These are phyloP conservation scores for Calliopsis andreniformis DNA, from an alignment of 1,140 invertebrate species.

Conservation along the genomic window DNA sequence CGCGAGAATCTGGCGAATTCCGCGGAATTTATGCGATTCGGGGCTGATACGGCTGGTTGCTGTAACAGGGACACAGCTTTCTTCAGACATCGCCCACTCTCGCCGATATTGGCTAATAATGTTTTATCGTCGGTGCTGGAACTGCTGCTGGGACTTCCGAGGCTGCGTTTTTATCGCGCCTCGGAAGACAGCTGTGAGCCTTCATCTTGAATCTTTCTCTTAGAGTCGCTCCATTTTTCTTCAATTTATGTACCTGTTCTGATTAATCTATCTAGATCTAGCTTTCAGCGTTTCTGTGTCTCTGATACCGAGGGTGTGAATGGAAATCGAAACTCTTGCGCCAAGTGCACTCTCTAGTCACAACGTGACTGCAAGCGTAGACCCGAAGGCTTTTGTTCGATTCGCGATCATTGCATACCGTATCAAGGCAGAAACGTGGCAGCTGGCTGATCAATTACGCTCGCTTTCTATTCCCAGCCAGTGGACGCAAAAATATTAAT, in stretches of 20 bases:
- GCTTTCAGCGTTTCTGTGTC: no score
- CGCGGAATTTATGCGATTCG: constrained; percentile 21
- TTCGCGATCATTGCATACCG: constrained; percentile 6
- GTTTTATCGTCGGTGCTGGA: constrained; percentile 23
- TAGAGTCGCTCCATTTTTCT: no score
- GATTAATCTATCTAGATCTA: no score
- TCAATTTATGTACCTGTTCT: no score
- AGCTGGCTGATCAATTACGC: constrained; percentile 14
- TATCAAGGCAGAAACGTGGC: constrained; percentile 6
- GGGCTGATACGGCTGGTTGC: background rate
- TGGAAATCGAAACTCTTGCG: no score
- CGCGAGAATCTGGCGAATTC: background rate
- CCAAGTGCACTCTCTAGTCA: no score
- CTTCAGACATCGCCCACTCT: constrained; percentile 5
- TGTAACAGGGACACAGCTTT: background rate
- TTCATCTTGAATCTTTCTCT: background rate
- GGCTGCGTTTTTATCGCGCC: constrained; percentile 16
- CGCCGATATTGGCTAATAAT: constrained; percentile 41
- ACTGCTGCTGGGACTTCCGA: no score
- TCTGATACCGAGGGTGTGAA: no score
- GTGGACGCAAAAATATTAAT: constrained; percentile 18
- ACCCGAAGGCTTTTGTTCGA: no score
- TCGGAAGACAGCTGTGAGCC: constrained; percentile 16
- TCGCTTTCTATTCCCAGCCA: constrained; percentile 28
- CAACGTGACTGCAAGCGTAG: no score